Evolutionary conservation across 2,888 invertebrate species (phyloP).

Genomic region (Apamea crenata): DNA sequence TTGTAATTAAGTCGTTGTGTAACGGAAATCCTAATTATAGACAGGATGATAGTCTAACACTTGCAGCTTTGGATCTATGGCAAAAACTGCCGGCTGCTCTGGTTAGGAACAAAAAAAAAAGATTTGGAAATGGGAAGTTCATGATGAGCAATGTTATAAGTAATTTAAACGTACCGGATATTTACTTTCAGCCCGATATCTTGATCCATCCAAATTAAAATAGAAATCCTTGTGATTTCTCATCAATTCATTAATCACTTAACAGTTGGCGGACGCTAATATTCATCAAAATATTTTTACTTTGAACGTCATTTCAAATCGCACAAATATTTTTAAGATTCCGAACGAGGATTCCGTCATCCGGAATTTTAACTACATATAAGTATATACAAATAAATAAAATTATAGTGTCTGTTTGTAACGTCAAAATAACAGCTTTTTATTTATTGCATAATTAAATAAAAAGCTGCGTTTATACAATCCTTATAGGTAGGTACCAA

Average conservation of each 20-base stretch:
- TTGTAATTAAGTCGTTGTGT: conserved; percentile 51
- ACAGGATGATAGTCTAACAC: conserved; percentile 53
- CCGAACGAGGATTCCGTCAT: too few species aligned
- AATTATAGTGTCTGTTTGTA: too few species aligned
- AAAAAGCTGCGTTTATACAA: too few species aligned
- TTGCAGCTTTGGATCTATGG: conserved; percentile 28
- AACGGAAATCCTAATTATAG: conserved; percentile 58
- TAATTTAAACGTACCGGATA: conserved; percentile 1
- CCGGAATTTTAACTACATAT: too few species aligned
- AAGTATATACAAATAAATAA: too few species aligned
- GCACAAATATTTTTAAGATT: not conserved
- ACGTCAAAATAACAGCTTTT: too few species aligned
- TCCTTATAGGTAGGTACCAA: too few species aligned
- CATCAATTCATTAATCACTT: not conserved
- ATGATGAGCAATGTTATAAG: not conserved
- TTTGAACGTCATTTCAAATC: not conserved
- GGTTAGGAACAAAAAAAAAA: not conserved
- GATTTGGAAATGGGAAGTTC: not conserved
- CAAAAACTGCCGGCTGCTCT: conserved; percentile 28
- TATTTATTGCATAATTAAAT: too few species aligned
- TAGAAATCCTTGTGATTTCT: conserved; percentile 1
- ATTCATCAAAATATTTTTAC: not conserved
- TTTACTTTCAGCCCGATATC: not conserved
- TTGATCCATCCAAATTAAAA: not conserved
- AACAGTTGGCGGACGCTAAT: not conserved